Evolutionary conservation across 2,888 invertebrate species (phyloP).

Genomic region (Melieria picta): DNA sequence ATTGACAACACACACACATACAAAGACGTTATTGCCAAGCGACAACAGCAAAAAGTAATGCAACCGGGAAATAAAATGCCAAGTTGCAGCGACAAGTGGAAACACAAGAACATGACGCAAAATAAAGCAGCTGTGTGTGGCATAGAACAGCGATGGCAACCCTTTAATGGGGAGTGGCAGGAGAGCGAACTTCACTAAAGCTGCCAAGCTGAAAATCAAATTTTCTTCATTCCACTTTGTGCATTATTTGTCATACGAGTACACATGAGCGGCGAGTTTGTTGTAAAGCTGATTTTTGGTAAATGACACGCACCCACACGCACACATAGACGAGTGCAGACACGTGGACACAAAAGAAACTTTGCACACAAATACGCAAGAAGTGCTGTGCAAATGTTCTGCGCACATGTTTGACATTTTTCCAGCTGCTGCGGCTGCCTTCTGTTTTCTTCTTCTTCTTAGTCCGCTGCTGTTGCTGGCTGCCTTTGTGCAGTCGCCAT

Average conservation of each 20-base stretch:
- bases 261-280: constrained; percentile 34
- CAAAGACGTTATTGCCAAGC: neutral
- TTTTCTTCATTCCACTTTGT: constrained; percentile 42
- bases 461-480: too few relatives aligned
- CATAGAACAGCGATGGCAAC: neutral
- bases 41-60: neutral
- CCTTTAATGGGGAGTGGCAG: neutral
- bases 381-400: neutral
- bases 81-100: neutral
- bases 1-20: neutral
- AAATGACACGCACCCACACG: neutral
- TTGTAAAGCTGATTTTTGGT: constrained; percentile 19
- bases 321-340: neutral
- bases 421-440: too few relatives aligned
- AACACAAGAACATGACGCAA: neutral
- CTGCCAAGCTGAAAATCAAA: constrained; percentile 37
- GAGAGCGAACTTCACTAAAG: neutral
- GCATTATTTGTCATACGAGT: constrained; percentile 41
- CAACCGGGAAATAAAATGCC: neutral
- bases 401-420: constrained; percentile 5
- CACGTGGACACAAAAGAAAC: neutral
- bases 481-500: too few relatives aligned
- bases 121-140: neutral
- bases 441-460: too few relatives aligned
- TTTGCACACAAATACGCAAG: neutral